Base-by-base conservation (phyloP, 2,113 vertebrate genomes). In the Antennarius striatus region DNA sequence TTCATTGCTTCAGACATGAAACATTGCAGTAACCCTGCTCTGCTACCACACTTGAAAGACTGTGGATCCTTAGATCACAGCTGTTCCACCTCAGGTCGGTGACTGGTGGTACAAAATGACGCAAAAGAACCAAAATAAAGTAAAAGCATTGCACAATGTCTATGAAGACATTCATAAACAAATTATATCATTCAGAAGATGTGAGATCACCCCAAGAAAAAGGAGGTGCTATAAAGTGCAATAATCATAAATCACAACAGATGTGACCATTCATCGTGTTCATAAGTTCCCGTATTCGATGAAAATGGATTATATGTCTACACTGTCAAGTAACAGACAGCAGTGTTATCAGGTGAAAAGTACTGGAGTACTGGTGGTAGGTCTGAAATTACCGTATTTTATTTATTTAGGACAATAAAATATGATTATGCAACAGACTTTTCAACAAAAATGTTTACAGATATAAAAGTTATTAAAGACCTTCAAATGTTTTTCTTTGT, bases 1-100 rank as follows among this genome's bases (percentile, higher is more conserved):
- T 71, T 84, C 79, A 80, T 75, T 73, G 70, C 77, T 51, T 76
- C 76, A 77, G 82, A 88, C 84, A 82, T 88, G 77, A 89, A 64
- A 81, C 75, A 80, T 58, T 69, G 64, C 76, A 82, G 72, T 73
- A 56, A 80, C 58, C 70, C 68, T 59, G 77, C 63, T 79, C 71
- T 17, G 82, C 68, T 81, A 71, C 73, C 77, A 62, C 61, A 58
- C 77, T 65, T 82, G 81, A 56, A 52, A 68, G 81, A 75, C n/a
- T 50, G 48, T 40, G 17, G 36, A 45, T 69, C 74, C 61, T 64
- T 43, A 28, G 63, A 68, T 60, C 76, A 69, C 78, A 84, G 77
- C 73, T 74, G 79, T 59, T 81, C 46, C 63, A 45, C 22, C 69
- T 76, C 65, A 42, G 53, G 61, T 66, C 72, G 17, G 52, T 1